Percentiles rank a stretch among this genome's conserved stretches.
Conservation (phyloP, 2,113 vertebrate species). For the Platanista minor region DNA sequence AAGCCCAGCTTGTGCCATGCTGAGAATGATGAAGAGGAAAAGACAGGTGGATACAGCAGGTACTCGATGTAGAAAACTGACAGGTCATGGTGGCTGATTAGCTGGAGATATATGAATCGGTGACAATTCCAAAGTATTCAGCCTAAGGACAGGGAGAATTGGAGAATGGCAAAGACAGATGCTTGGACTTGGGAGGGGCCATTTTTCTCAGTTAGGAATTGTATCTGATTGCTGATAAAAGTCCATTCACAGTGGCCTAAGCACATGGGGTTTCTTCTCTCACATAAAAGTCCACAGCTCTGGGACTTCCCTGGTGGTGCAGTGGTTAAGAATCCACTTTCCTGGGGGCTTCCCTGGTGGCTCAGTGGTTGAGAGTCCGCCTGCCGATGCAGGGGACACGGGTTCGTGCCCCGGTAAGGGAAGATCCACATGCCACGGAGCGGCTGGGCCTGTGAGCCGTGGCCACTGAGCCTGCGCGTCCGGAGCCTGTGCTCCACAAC, state of each 20-base stretch:
- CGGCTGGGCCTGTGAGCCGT: too few species aligned
- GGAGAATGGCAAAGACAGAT: not conserved
- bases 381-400: too few species aligned
- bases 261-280: not conserved
- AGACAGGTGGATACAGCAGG: not conserved
- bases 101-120: not conserved
- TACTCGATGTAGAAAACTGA: not conserved
- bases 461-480: too few species aligned
- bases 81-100: not conserved
- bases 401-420: too few species aligned
- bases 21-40: not conserved
- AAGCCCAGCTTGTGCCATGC: not conserved
- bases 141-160: not conserved
- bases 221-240: not conserved
- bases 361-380: too few species aligned
- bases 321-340: too few species aligned
- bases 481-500: too few species aligned
- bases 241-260: not conserved
- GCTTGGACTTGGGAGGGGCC: not conserved
- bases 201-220: not conserved
- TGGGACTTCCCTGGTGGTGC: too few species aligned
- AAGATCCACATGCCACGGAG: too few species aligned
- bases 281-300: not conserved
- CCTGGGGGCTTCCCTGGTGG: too few species aligned
- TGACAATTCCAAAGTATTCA: too few species aligned